Evolutionary conservation across 2,797 vertebrate species (phyloP).

Genomic region (Novumbra hubbsi): DNA sequence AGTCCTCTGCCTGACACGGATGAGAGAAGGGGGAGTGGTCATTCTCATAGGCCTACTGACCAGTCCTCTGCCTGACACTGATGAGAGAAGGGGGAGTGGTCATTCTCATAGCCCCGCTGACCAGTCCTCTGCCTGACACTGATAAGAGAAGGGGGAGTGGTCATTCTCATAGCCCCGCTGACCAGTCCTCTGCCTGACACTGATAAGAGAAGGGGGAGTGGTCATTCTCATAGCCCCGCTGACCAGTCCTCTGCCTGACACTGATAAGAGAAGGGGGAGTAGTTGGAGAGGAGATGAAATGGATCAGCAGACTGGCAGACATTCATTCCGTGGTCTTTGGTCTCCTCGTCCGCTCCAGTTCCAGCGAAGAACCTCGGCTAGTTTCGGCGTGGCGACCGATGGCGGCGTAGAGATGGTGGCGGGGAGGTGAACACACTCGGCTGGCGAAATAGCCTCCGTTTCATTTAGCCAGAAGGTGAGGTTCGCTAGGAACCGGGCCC

Average conservation of each 20-base stretch:
- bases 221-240: neutral
- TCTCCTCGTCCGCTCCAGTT: neutral
- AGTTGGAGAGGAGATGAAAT: neutral
- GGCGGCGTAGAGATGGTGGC: neutral
- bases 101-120: neutral
- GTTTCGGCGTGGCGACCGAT: neutral
- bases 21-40: neutral
- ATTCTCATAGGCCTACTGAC: neutral
- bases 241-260: neutral
- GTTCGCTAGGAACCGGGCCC: slow-evolving; percentile 59
- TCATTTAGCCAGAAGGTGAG: slow-evolving; percentile 37
- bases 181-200: neutral
- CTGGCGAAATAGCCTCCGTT: slow-evolving; percentile 15
- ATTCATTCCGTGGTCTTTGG: neutral
- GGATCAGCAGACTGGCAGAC: neutral
- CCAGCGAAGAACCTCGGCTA: neutral
- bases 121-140: neutral
- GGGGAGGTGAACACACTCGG: neutral
- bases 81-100: neutral
- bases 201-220: neutral
- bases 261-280: neutral
- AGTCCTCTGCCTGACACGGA: neutral
- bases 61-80: neutral
- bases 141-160: neutral
- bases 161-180: neutral